Conservation (phyloP, 2,888 invertebrate species). For the Heliothis peltigera region DNA sequence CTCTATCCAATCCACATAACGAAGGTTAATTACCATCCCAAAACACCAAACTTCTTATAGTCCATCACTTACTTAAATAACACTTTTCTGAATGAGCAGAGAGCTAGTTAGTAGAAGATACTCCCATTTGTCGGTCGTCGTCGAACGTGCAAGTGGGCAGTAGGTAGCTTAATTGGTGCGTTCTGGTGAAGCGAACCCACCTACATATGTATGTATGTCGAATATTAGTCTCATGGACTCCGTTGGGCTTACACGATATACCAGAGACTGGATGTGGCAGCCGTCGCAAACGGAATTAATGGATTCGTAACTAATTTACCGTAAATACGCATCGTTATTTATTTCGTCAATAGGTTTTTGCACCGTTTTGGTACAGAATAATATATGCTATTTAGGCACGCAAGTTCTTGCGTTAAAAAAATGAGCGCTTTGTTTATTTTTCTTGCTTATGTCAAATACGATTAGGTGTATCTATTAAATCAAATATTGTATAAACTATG, state of each 20-base stretch:
- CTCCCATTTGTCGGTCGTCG: conserved; percentile 31
- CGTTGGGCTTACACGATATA: conserved; percentile 57
- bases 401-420: no score
- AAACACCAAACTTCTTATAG: conserved; percentile 29
- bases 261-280: conserved; percentile 43
- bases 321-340: conserved; percentile 23
- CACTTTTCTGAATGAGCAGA: conserved; percentile 30
- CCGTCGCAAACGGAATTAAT: conserved; percentile 40
- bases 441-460: no score
- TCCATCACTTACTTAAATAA: conserved; percentile 39
- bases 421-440: no score
- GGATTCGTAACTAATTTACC: conserved; percentile 26
- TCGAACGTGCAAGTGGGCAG: conserved; percentile 10
- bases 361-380: neutral
- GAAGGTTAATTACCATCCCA: neutral
- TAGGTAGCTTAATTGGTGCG: conserved; percentile 61
- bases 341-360: conserved; percentile 10
- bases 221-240: conserved; percentile 67
- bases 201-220: conserved; percentile 61
- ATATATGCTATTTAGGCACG: neutral
- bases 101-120: conserved; percentile 33
- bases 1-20: neutral
- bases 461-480: no score
- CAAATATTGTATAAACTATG: no score
- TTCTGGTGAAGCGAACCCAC: conserved; percentile 54